phyloP scores from a whole-genome alignment of 2,113 vertebrate genomes.

The Anguilla rostrata region DNA sequence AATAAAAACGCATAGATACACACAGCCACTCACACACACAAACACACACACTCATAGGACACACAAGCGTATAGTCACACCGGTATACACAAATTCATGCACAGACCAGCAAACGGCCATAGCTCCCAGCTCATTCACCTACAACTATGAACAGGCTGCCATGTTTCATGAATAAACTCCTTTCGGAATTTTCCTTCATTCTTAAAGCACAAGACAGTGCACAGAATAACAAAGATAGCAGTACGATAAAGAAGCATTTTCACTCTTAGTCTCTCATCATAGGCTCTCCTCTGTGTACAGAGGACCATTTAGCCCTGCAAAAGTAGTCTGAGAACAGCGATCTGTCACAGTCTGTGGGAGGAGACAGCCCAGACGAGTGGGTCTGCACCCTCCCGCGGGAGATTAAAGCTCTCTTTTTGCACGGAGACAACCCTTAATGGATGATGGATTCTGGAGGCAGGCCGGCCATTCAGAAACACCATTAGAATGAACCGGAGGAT shows the following conservation, averaged over 20 bases:
- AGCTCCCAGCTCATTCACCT: no score
- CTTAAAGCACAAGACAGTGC: background rate
- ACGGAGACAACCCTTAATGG: slow-evolving; percentile 20
- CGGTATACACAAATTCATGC: no score
- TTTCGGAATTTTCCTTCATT: slow-evolving; percentile 12
- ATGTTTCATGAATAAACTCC: no score
- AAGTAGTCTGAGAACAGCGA: slow-evolving; percentile 32
- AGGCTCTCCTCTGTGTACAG: slow-evolving; percentile 19
- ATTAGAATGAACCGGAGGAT: slow-evolving; percentile 15
- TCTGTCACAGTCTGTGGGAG: slow-evolving; percentile 38
- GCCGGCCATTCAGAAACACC: background rate
- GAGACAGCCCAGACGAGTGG: slow-evolving; percentile 25
- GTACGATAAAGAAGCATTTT: slow-evolving; percentile 4
- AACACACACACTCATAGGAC: no score
- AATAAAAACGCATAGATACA: background rate
- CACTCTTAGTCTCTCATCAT: slow-evolving; percentile 9
- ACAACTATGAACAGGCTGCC: no score
- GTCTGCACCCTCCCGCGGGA: slow-evolving; percentile 3
- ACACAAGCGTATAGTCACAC: no score
- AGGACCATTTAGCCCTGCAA: slow-evolving; percentile 31
- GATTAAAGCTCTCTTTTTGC: slow-evolving; percentile 22
- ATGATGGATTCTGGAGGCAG: slow-evolving; percentile 32
- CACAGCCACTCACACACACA: background rate
- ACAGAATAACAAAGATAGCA: slow-evolving; percentile 23
- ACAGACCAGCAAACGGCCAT: no score